Percentiles rank a stretch among this genome's conserved stretches.
These are phyloP conservation scores for Lithobates pipiens DNA, from an alignment of 2,797 vertebrate species.

Conservation along the genomic window DNA sequence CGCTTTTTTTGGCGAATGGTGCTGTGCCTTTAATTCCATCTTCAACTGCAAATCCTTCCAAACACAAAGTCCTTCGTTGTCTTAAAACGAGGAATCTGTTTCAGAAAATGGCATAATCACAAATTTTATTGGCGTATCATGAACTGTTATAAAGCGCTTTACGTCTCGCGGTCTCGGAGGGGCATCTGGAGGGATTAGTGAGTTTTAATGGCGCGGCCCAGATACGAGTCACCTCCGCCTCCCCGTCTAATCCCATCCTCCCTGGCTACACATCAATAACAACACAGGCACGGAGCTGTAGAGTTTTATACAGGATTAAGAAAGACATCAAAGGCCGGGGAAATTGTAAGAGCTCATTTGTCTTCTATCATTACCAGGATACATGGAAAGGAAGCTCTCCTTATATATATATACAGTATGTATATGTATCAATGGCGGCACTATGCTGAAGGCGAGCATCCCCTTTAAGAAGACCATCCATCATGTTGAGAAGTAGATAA, in stretches of 20 bases:
- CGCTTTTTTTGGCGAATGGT: too few relatives aligned
- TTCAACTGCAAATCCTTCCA: not conserved
- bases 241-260: slow-evolving; percentile 29
- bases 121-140: slow-evolving; percentile 12
- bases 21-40: not conserved
- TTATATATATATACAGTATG: not conserved
- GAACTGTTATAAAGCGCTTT: slow-evolving; percentile 11
- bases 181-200: slow-evolving; percentile 47
- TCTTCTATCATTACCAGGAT: slow-evolving; percentile 25
- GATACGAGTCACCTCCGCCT: slow-evolving; percentile 22
- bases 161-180: not conserved
- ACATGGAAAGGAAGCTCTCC: not conserved
- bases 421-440: not conserved
- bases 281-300: slow-evolving; percentile 25
- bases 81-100: not conserved
- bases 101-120: not conserved
- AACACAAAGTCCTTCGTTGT: not conserved
- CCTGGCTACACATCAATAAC: slow-evolving; percentile 42
- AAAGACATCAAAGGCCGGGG: slow-evolving; percentile 30
- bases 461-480: slow-evolving; percentile 4
- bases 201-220: slow-evolving; percentile 23
- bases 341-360: slow-evolving; percentile 13
- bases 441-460: not conserved
- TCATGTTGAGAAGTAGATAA: slow-evolving; percentile 12
- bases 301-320: slow-evolving; percentile 43